Base-by-base conservation (phyloP, 2,797 vertebrate species). In the Ciconia nigra region DNA sequence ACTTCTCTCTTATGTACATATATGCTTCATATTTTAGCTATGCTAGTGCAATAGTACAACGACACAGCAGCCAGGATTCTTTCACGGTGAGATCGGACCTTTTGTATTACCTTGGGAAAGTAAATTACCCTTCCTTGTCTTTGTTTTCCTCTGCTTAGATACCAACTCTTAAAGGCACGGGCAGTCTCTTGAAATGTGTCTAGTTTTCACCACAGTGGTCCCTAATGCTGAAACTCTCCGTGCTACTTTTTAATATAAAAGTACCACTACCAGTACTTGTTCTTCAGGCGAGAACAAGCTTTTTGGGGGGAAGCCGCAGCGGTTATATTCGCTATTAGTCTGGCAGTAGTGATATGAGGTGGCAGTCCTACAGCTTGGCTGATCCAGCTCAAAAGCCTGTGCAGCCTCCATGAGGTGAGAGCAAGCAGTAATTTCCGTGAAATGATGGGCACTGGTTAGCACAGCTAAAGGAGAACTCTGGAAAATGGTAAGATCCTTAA, bases 341-440 rank as follows among this genome's bases (percentile, higher is more conserved):
- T 54, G 91, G 83, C 12, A 13, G 89, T 79, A 66, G 39, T 0
- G 54, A 71, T 26, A 95, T 95, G 96, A 97, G 91, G 87, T 96
- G 95, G 87, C 87, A 74, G 76, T 10, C 51, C 73, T 49, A 49
- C 39, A 7, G 63, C 58, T 8, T 28, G 77, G 59, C 93, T 91
- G 81, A n/a, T 82, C 91, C 93, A 61, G 81, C 82, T 80, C 88
- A 41, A 51, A 33, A 66, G 16, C 79, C 92, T n/a, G 33, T 59
- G 85, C 90, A 85, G 51, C 69, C 83, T 62, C 62, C 51, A 7
- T 15, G 57, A 87, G 85, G 72, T 54, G 76, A 73, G 79, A 85
- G 72, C 65, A 11, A 55, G 70, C 93, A 47, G 46, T 15, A 39
- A 9, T 78, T 78, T 44, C 77, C 33, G 41, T 90, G 90, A 84